A percentile compares a stretch with the other conserved stretches of the same genome.
Conservation (phyloP, 1,140 invertebrate species). For the Antheraea mylitta region DNA sequence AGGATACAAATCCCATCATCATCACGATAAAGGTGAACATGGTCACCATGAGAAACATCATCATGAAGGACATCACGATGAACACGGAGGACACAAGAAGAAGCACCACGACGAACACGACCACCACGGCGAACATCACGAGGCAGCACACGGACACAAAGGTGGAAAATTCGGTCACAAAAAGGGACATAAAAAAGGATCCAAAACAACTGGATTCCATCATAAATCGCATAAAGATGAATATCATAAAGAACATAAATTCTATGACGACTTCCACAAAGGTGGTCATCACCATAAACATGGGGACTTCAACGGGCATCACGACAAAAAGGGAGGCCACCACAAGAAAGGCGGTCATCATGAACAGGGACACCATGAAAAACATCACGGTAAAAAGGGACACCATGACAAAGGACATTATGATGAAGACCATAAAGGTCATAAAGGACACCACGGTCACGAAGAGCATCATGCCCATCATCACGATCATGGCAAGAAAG, state of each 20-base stretch:
- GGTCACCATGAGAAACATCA: conserved; percentile 86
- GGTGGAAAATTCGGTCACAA: conserved; percentile 87
- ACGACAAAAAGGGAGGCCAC: conserved; percentile 84
- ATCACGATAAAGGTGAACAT: conserved; percentile 84
- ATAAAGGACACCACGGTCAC: conserved; percentile 82
- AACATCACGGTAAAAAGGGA: conserved; percentile 87
- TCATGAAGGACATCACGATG: conserved; percentile 85
- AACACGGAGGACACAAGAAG: conserved; percentile 87
- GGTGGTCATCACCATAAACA: conserved; percentile 86
- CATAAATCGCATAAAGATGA: conserved; percentile 90
- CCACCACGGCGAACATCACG: conserved; percentile 85
- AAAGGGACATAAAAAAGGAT: conserved; percentile 88
- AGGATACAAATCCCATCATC: conserved; percentile 83
- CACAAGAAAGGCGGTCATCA: conserved; percentile 86
- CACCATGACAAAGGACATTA: conserved; percentile 85
- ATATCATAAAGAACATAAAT: conserved; percentile 90
- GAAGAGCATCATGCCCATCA: conserved; percentile 84
- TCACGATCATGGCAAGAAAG: conserved; percentile 83
- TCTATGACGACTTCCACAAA: conserved; percentile 90
- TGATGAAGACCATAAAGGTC: conserved; percentile 81
- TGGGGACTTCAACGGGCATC: conserved; percentile 84
- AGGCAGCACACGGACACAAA: conserved; percentile 86
- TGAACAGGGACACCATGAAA: conserved; percentile 84
- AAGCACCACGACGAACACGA: conserved; percentile 86
- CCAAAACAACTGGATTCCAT: conserved; percentile 87